Evolutionary conservation across 2,888 invertebrate genomes (phyloP), one percentile per base, ranked within the genome.

Genomic region (Lysandra bellargus): DNA sequence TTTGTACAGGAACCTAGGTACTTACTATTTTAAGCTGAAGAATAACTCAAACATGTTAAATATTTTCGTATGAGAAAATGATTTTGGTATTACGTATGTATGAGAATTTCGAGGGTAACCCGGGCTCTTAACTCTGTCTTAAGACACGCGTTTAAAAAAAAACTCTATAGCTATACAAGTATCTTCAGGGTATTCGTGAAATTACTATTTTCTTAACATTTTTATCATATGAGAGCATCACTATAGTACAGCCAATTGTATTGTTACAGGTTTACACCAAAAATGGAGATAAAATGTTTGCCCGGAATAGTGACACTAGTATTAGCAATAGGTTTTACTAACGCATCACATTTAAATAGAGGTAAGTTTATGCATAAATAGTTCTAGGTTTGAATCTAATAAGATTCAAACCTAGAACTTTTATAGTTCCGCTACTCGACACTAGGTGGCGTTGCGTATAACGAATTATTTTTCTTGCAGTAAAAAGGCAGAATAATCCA

Each of bases 201-300:
- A 44, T 2, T 2, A 53, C 14, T 53, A 4, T 17, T 57, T 57
- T 57, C 1, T 57, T 17, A 17, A 57, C 57, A 17, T 17, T 57
- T 57, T 57, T 57, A 17, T 57, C 4, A 17, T 17, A 57, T 57
- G 3, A 57, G 17, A 57, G 57, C 57, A 57, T 57, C 30, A 23
- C 4, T 72, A 49, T 23, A 78, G 44, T 9, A 80, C 79, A 77
- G 57, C 77, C 75, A n/a, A 81, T 79, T 81, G 73, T 60, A 82
- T 87, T 87, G 84, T 92, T 91, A 6, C 88, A 91, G 91, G 82
- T 83, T 81, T 78, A 76, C 37, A 79, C 80, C 57, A 81, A 87
- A 89, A 83, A 93, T 93, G 93, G 88, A 89, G 87, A 44, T 88
- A 60, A 84, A 87, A 57, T 84, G 85, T 9, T 60, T 90, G 64